Percentiles rank a stretch among this genome's conserved stretches.
phyloP scores from a whole-genome alignment of 2,113 vertebrate genomes.

The Channa maculata region DNA sequence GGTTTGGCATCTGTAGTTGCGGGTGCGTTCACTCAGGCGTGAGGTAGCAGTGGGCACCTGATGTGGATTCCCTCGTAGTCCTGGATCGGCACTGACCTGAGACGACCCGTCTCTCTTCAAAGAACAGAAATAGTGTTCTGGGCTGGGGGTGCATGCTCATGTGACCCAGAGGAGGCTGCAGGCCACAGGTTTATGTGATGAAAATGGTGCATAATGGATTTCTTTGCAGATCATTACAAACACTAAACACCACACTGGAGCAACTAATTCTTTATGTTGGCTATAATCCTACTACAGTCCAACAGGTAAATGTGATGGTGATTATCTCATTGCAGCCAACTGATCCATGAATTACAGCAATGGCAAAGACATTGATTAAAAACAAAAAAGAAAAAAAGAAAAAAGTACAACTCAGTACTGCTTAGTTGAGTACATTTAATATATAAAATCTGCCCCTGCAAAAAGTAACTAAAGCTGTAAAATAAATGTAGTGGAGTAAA shows the following conservation, averaged over 20 bases:
- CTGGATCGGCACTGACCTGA: constrained; percentile 27
- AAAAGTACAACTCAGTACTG: no score
- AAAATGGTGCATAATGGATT: background rate
- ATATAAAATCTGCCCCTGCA: no score
- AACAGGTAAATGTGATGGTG: no score
- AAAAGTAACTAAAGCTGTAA: no score
- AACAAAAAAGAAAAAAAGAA: no score
- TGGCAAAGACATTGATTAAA: no score
- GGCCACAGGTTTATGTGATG: background rate
- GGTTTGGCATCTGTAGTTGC: constrained; percentile 27
- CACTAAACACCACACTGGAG: background rate
- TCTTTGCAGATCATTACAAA: background rate
- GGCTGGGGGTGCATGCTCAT: constrained; percentile 4
- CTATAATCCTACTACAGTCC: no score
- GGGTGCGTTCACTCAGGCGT: constrained; percentile 32
- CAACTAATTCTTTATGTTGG: background rate
- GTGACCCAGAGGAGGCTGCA: background rate
- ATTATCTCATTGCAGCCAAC: no score
- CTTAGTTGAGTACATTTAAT: no score
- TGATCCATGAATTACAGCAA: no score
- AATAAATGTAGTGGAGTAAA: no score
- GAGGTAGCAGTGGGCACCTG: constrained; percentile 48
- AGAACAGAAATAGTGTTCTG: background rate
- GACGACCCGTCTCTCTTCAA: background rate
- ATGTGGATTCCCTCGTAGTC: constrained; percentile 22